Evolutionary conservation across 1,140 invertebrate genomes (phyloP).

Genomic region (Lanistes nyassanus): DNA sequence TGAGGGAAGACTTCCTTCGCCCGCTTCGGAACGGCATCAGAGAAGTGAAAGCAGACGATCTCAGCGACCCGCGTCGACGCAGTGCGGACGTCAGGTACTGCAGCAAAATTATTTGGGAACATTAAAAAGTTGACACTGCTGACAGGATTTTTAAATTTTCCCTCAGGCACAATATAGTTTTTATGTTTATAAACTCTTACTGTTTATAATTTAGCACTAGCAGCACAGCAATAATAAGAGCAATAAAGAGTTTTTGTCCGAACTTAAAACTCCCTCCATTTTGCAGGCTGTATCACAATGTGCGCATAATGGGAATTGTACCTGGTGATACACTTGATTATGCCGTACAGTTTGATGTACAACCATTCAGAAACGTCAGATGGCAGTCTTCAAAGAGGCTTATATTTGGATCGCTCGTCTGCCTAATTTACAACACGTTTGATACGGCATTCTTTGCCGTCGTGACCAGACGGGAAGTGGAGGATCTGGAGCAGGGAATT

Average conservation of each 20-base stretch:
- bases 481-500: constrained; percentile 33
- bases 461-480: constrained; percentile 68
- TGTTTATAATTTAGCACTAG: not conserved
- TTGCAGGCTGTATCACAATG: constrained; percentile 39
- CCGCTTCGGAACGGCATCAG: constrained; percentile 66
- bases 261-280: not conserved
- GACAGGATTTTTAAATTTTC: constrained; percentile 19
- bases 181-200: not conserved
- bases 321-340: constrained; percentile 44
- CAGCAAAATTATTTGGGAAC: not conserved
- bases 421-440: constrained; percentile 78
- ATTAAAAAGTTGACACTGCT: constrained; percentile 34
- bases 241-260: not conserved
- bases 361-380: constrained; percentile 35
- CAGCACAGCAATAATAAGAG: not conserved
- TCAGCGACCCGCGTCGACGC: too few species aligned
- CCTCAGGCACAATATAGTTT: not conserved
- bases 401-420: constrained; percentile 78
- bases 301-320: constrained; percentile 44
- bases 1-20: constrained; percentile 76
- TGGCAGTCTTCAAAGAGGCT: constrained; percentile 71
- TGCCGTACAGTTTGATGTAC: constrained; percentile 42
- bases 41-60: too few species aligned
- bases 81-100: constrained; percentile 32
- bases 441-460: constrained; percentile 75